Base-by-base conservation (phyloP, 2,888 invertebrate genomes). In the Dione juno region DNA sequence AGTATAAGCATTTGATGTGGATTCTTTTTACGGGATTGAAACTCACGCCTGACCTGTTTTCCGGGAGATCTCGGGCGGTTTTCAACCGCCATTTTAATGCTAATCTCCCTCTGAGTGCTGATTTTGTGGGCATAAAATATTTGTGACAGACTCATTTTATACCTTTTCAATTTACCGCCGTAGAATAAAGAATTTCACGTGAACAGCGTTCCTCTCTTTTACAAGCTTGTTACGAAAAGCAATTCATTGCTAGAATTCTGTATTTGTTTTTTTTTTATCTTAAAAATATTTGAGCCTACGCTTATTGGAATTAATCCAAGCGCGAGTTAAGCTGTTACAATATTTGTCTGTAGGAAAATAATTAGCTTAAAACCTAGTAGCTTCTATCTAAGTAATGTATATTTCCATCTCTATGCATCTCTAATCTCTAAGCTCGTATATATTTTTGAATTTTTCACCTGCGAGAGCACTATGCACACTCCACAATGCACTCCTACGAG, bases 101-200 rank as follows among this genome's bases (percentile, higher is more conserved):
- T 89, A 89, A 89, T 89, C 86, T 86, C 82, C 77, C 79, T 79
- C 81, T 21, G 59, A 82, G 81, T 82, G 85, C 86, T 88, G 88
- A 88, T 88, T 88, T 86, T 79, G 81, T 78, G 82, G 81, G 82
- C 84, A 85, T 88, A 84, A 88, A 89, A 89, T 89, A 88, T 88
- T 88, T 88, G 85, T 85, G 82, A 81, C 84, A 85, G 81, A 80
- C 80, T 77, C 67, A 73, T 75, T 73, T 70, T 71, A 74, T 74
- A 85, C 86, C 85, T 87, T 89, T 90, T 88, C 89, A 88, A 88
- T 91, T 69, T 66, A 50, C 54, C 43, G 35, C 57, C 37, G 48
- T 9, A 37, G 80, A 85, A 87, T 83, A 83, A 83, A 83, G 82
- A 82, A 86, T 86, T 84, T 85, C 84, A 40, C 7, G 19, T 19